Base-by-base conservation (phyloP, 2,888 invertebrate species). In the Unio pictorum region DNA sequence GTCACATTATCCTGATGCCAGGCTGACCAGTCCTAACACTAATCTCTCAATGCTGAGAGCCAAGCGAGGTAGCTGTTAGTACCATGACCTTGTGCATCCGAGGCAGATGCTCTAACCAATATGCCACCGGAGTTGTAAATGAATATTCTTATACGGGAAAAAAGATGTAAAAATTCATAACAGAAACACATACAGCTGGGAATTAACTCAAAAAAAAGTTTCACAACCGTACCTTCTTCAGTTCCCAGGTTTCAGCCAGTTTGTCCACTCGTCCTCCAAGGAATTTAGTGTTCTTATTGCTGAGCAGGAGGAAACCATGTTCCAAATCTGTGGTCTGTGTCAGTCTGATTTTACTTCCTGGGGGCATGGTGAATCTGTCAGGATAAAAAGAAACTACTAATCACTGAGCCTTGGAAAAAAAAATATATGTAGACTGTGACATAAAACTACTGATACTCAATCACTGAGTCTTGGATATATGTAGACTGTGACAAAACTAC, bases 211-310 rank as follows among this genome's bases (percentile, higher is more conserved):
- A 8, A 23, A 15, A 23, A 11, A 8, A 23, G 58, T 26, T 58
- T n/a, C 15, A 58, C 30, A 60, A 30, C 17, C 73, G n/a, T 68
- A 87, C 89, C 84, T 83, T 82, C 75, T 89, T 89, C 20, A 89
- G 78, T 68, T 89, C 84, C 97, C 97, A 97, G 89, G 95, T 96
- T 82, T 97, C 96, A 74, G 94, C 94, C 86, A 97, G 92, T 77
- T 93, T 93, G 8, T 93, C 91, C 0, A 97, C 97, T 86, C 93
- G 93, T 4, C 97, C 97, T n/a, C 97, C 96, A 34, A 97, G 91
- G 57, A 95, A 91, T 74, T 93, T 92, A 61, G 95, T 92, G 71
- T 94, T 93, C 74, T 91, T 91, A 18, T 94, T 92, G 74, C 92
- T 93, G 68, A 97, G 90, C 64, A 95, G 92, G 60, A 96, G 90